Evolutionary conservation across 2,888 invertebrate species (phyloP).

Genomic region (Pseudoips prasinana): DNA sequence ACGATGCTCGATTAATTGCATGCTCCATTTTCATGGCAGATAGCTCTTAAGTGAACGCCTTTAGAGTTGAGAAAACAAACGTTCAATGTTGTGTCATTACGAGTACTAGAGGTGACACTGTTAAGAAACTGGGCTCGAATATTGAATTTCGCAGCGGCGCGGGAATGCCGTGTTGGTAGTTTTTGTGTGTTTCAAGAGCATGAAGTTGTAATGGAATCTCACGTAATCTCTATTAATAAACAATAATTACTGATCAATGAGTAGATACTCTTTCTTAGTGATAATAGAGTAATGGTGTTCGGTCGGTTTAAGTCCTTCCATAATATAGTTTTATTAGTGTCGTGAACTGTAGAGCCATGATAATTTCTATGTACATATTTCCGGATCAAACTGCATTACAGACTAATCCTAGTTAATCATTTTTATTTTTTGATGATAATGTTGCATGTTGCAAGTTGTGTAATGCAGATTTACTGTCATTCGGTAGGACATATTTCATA

Average conservation of each 20-base stretch:
- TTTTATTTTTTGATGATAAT: too few relatives aligned
- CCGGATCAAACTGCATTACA: too few relatives aligned
- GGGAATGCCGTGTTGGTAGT: slow-evolving; percentile 18
- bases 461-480: too few relatives aligned
- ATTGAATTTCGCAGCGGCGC: slow-evolving; percentile 14
- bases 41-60: slow-evolving; percentile 42
- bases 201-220: slow-evolving; percentile 8
- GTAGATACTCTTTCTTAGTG: not conserved
- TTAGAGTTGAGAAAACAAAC: slow-evolving; percentile 41
- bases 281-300: not conserved
- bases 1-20: slow-evolving; percentile 63
- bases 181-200: slow-evolving; percentile 19
- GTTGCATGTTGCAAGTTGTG: slow-evolving; percentile 2
- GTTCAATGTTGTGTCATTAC: slow-evolving; percentile 35
- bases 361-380: too few relatives aligned
- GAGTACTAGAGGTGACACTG: slow-evolving; percentile 36
- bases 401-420: too few relatives aligned
- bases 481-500: too few relatives aligned
- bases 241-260: slow-evolving; percentile 3
- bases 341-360: too few relatives aligned
- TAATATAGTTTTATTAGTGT: too few relatives aligned
- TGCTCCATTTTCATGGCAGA: slow-evolving; percentile 55
- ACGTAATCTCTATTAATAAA: slow-evolving; percentile 6
- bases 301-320: too few relatives aligned
- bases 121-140: slow-evolving; percentile 30